Base-by-base conservation (phyloP, 2,888 invertebrate species). In the Euplagia quadripunctaria region DNA sequence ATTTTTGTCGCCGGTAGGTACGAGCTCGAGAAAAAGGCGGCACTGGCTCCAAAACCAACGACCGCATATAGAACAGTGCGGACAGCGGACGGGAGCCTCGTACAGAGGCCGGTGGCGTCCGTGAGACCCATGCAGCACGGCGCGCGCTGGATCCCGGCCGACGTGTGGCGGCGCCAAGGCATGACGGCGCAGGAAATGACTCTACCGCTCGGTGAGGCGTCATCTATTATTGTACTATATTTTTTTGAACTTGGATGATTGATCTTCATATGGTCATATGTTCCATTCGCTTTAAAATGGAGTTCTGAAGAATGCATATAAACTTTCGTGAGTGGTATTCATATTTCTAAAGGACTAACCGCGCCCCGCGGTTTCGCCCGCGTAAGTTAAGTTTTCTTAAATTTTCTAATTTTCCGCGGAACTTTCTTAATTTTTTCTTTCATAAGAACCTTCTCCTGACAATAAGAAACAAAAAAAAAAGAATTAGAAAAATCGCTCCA, bases 161-260 rank as follows among this genome's bases (percentile, higher is more conserved):
- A 98, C 93, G 98, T 98, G 73, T 98, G 98, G 98, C 98, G 98
- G 86, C 96, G 98, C 64, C 99, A 99, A 94, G 99, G 99, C 78
- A 99, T 99, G 97, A 98, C 98, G 41, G 98, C 99, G 42, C 98
- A 99, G 94, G 99, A 99, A 95, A 98, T 99, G 97, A 98, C 98
- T 11, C 96, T 99, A 79, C 99, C 99, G 6, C 96, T 98, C 73
- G 98, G 98, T 97, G 89, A 89, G 61, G 6, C 49, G n/a, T 43
- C 65, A 49, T 41, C 17, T 64, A 20, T 51, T 14, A 43, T 65
- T 58, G 4, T 43, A 11, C 17, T 6, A 64, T 31, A 20, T 61
- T 7, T 41, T n/a, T 17, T 42, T 41, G 16, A 12, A 46, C 43
- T 46, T 66, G 17, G 52, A 6, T 17, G 17, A 6, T 52, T 17